Evolutionary conservation across 2,888 invertebrate species (phyloP), one percentile per base, ranked within the genome.

Genomic region (Drosophila kokeensis): DNA sequence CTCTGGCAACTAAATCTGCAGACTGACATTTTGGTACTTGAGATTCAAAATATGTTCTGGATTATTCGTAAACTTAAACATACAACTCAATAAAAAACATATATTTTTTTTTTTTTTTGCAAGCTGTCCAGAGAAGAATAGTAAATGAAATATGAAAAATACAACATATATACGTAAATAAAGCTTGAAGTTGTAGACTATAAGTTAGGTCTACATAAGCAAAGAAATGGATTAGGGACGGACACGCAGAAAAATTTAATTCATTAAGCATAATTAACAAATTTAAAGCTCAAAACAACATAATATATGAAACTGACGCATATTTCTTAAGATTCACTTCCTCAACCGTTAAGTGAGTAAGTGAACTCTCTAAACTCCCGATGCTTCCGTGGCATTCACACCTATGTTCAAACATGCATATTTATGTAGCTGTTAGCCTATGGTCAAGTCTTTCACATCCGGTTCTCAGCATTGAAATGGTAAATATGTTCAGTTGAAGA

Each of bases 401-500:
- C 78, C 71, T 68, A 57, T 27, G 8, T 13, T 29, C 7, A 18
- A 38, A n/a, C n/a, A 21, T 27, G 11, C 15, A 38, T 29, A 55
- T 29, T 36, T 38, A 38, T 54, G 54, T 54, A 48, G 63, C 42
- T 59, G 53, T 40, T 45, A 60, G 21, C 30, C 55, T 42, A 40
- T 68, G 66, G 55, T 66, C 59, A 50, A 62, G 63, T 81, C 86
- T 85, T 78, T 73, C 71, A 79, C 89, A 87, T 87, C 86, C 86
- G 90, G 90, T 90, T 90, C 86, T 86, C 83, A 88, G 79, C 73
- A 77, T 63, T 69, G 61, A 69, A 64, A 69, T 75, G 62, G 81
- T 72, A 84, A 76, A 76, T 75, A 78, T 71, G 78, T 86, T 88
- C 79, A 86, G 82, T 75, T 63, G 90, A 90, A 42, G 57, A 87